A percentile compares a stretch with the other conserved stretches of the same genome.
Evolutionary conservation across 2,113 vertebrate genomes (phyloP).

Genomic region (Tychaedon coryphoeus): DNA sequence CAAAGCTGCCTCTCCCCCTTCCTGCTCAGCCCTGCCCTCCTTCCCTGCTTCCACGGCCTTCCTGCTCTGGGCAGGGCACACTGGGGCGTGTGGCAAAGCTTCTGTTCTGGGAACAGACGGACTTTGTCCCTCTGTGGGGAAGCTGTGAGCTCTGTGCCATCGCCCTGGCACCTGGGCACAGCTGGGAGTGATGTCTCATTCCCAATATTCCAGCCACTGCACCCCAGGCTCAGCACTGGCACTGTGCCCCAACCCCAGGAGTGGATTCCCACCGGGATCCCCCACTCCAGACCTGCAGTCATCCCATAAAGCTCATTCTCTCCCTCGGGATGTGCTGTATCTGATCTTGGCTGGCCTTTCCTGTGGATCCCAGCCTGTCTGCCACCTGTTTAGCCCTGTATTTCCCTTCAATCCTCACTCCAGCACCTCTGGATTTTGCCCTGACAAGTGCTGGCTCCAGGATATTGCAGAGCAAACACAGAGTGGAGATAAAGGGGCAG

Average conservation of each 20-base stretch:
- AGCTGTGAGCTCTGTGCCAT: neutral
- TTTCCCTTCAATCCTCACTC: neutral
- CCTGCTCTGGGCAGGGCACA: neutral
- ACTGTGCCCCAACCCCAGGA: rapidly evolving
- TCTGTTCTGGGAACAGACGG: too few species aligned
- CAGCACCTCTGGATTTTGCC: neutral
- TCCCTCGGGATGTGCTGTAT: neutral
- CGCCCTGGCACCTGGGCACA: neutral
- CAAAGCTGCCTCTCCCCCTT: neutral
- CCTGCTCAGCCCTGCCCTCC: neutral
- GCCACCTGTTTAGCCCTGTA: neutral
- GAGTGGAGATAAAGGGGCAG: neutral
- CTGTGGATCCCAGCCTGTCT: neutral
- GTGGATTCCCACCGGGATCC: neutral
- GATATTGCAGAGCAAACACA: neutral
- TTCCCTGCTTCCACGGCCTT: neutral
- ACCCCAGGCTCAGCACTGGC: neutral
- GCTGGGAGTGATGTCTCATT: neutral
- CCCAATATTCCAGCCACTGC: neutral
- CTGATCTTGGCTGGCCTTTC: neutral
- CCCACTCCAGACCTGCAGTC: neutral
- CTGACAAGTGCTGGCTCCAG: neutral
- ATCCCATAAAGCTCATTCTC: neutral
- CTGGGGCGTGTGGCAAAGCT: rapidly evolving
- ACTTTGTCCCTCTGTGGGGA: neutral